Percentiles rank a stretch among this genome's conserved stretches.
Conservation (phyloP, 2,113 vertebrate species). For the Sakesphorus luctuosus region DNA sequence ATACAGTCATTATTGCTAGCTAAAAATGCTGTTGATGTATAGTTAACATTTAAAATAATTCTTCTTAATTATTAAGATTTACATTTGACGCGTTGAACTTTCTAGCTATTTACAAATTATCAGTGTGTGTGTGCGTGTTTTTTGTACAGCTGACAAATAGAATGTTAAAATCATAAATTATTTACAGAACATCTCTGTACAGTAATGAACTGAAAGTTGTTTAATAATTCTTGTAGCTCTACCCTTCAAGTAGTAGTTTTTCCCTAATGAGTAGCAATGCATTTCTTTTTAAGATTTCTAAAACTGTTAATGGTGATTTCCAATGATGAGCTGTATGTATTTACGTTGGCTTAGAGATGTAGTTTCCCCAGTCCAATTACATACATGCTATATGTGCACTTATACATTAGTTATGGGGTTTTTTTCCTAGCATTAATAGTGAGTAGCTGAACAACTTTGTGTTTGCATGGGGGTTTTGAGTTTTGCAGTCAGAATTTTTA, state of each 20-base stretch:
- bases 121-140: background rate
- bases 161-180: background rate
- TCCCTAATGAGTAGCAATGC: background rate
- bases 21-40: background rate
- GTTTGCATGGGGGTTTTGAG: background rate
- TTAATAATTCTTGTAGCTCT: background rate
- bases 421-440: background rate
- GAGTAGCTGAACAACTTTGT: background rate
- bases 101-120: background rate
- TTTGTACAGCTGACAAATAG: background rate
- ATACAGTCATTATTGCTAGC: background rate
- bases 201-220: background rate
- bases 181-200: background rate
- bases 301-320: background rate
- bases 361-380: background rate
- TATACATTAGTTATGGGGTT: fast-evolving
- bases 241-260: background rate
- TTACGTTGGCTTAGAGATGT: background rate
- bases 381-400: fast-evolving
- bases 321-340: background rate
- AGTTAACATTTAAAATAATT: fast-evolving
- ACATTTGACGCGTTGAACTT: background rate
- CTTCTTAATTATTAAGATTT: background rate
- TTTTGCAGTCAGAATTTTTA: background rate
- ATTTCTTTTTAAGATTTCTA: background rate